Percentiles rank a stretch among this genome's conserved stretches.
Conservation (phyloP, 2,113 vertebrate species). For the Planiliza haematocheilus region DNA sequence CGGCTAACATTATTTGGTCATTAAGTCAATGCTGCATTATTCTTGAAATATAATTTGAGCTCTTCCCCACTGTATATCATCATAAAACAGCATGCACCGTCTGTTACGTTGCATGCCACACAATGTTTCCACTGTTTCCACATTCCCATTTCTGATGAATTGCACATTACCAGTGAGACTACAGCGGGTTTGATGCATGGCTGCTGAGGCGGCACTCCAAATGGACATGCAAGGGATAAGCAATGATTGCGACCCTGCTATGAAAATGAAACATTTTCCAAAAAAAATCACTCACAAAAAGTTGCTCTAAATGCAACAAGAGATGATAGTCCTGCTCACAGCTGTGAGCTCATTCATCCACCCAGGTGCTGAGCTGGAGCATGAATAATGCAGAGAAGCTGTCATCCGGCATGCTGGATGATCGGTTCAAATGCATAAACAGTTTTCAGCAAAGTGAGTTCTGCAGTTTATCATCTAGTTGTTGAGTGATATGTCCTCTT, state of each 20-base stretch:
- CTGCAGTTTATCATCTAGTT: not conserved
- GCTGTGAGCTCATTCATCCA: not conserved
- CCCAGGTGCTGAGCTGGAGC: not conserved
- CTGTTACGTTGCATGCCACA: no score
- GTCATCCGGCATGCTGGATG: not conserved
- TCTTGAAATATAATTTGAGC: not conserved
- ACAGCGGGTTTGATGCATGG: not conserved
- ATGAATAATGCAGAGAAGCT: slow-evolving; percentile 9
- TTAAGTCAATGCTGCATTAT: not conserved
- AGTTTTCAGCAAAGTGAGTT: not conserved
- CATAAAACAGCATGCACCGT: not conserved
- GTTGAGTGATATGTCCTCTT: not conserved
- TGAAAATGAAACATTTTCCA: not conserved
- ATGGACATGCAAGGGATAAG: not conserved
- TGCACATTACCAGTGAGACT: no score
- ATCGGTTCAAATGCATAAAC: not conserved
- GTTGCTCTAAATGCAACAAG: not conserved
- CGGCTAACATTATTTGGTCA: not conserved
- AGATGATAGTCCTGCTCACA: not conserved
- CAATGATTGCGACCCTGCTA: not conserved
- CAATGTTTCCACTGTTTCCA: no score
- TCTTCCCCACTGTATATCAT: not conserved
- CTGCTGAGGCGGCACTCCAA: not conserved
- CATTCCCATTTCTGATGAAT: not conserved
- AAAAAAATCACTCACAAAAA: not conserved